A percentile compares a stretch with the other conserved stretches of the same genome.
phyloP scores from a whole-genome alignment of 1,140 invertebrate species.

The Drosophila parvula region DNA sequence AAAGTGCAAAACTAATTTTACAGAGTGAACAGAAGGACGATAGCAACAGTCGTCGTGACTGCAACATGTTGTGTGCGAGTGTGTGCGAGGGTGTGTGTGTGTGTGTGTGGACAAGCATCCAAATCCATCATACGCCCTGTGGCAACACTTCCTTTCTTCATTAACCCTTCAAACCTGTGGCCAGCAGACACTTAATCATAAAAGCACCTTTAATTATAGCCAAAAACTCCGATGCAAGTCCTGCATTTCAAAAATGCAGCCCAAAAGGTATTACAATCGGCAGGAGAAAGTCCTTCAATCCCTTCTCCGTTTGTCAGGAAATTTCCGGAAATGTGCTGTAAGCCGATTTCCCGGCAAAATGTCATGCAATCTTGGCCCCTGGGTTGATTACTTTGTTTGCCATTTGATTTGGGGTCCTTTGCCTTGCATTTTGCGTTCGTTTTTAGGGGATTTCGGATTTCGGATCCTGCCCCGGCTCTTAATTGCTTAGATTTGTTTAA shows the following conservation, averaged over 20 bases:
- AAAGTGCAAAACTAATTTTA: conserved; percentile 83
- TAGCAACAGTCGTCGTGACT: conserved; percentile 38
- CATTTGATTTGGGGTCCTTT: conserved; percentile 39
- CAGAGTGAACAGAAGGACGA: conserved; percentile 65
- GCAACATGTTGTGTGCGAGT: conserved; percentile 60
- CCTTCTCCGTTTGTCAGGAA: conserved; percentile 10
- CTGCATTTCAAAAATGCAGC: conserved; percentile 11
- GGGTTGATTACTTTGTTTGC: conserved; percentile 57
- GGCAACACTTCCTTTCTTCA: conserved; percentile 28
- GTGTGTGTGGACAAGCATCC: conserved; percentile 28
- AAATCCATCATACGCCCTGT: conserved; percentile 75
- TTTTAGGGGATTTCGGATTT: conserved; percentile 33
- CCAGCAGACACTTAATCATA: conserved; percentile 40
- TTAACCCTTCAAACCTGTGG: conserved; percentile 39
- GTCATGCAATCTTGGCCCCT: conserved; percentile 35
- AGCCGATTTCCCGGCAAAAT: conserved; percentile 25
- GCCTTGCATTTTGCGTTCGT: conserved; percentile 25
- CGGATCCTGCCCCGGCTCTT: conserved; percentile 30
- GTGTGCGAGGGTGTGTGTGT: conserved; percentile 42
- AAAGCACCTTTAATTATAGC: conserved; percentile 23
- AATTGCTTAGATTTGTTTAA: conserved; percentile 75
- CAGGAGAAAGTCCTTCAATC: neutral
- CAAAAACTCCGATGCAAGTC: conserved; percentile 16
- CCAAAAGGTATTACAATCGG: conserved; percentile 4
- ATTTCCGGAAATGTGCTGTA: conserved; percentile 27